Evolutionary conservation across 1,140 invertebrate genomes (phyloP).

Genomic region (Schlechtendalia chinensis): DNA sequence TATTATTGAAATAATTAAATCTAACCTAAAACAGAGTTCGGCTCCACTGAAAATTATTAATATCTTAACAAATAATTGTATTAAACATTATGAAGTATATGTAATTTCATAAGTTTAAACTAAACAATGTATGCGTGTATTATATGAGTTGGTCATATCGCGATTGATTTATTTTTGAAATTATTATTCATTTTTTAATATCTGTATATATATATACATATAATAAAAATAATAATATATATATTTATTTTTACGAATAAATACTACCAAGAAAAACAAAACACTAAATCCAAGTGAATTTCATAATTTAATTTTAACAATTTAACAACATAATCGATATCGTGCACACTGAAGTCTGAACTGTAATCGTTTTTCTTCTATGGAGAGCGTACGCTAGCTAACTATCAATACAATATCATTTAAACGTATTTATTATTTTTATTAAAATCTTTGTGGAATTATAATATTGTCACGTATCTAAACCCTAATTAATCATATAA

Average conservation of each 20-base stretch:
- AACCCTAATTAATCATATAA: no score
- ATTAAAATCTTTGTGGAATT: no score
- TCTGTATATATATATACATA: neutral
- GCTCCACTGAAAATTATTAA: slow-evolving; percentile 29
- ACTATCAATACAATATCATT: no score
- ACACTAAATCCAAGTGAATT: no score
- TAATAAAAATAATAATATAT: no score
- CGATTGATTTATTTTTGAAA: neutral
- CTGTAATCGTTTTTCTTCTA: no score
- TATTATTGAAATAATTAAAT: neutral
- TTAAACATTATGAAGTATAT: neutral
- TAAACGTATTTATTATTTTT: no score
- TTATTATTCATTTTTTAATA: neutral
- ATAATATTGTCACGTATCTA: no score
- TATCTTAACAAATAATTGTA: neutral
- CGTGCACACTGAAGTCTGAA: no score
- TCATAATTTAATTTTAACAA: no score
- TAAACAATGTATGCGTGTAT: slow-evolving; percentile 13
- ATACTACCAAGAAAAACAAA: neutral
- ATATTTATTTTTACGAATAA: neutral
- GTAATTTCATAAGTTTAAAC: neutral
- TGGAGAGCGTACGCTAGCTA: no score
- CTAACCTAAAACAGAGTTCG: neutral
- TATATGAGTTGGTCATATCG: slow-evolving; percentile 17
- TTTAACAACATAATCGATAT: no score